Percentiles rank a stretch among this genome's conserved stretches.
Conservation (phyloP, 2,888 invertebrate species). For the Nephrotoma guestfalica region DNA sequence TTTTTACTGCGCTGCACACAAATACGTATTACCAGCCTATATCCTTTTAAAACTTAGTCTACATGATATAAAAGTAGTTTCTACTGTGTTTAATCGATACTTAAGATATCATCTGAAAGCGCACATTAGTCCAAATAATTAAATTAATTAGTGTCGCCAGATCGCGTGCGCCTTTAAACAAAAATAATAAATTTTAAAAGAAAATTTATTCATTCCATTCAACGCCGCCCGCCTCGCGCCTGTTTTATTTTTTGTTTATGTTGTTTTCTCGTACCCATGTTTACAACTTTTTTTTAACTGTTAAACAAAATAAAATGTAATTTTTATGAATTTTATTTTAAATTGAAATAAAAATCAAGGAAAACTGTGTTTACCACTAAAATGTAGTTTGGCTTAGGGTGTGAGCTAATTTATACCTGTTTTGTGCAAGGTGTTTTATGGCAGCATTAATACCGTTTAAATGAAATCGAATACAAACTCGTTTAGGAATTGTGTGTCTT, state of each 20-base stretch:
- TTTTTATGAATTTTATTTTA: neutral
- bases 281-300: neutral
- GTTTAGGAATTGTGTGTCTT: no score
- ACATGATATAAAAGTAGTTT: neutral
- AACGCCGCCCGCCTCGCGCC: neutral
- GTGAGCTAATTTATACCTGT: neutral
- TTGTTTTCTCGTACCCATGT: neutral
- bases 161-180: slow-evolving; percentile 14
- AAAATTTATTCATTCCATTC: slow-evolving; percentile 8
- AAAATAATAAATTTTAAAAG: neutral
- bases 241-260: neutral
- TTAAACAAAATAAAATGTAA: neutral
- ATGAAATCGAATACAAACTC: neutral
- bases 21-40: neutral
- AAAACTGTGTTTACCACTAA: neutral
- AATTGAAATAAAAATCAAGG: neutral
- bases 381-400: neutral
- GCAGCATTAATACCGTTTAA: neutral
- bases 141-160: slow-evolving; percentile 19
- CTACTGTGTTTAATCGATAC: slow-evolving; percentile 18
- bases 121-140: slow-evolving; percentile 18
- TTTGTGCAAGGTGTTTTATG: neutral
- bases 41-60: neutral
- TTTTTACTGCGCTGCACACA: neutral
- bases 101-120: slow-evolving; percentile 15